Percentiles rank a stretch among this genome's conserved stretches.
Evolutionary conservation across 2,888 invertebrate species (phyloP).

Genomic region (Chirona hameri): DNA sequence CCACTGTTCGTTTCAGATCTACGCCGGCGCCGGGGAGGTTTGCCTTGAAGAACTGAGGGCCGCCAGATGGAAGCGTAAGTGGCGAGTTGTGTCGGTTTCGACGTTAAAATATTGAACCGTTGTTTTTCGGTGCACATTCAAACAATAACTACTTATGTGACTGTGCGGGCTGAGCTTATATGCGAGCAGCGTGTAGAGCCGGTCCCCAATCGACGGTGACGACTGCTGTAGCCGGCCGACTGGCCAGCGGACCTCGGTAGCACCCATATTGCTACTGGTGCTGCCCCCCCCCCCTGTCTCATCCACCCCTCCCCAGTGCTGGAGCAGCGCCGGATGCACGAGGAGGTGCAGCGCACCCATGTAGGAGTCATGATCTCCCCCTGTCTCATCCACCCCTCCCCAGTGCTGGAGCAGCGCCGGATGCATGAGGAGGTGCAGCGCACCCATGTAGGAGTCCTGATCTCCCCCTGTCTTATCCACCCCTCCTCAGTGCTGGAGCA

Average conservation of each 20-base stretch:
- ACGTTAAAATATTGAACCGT: neutral
- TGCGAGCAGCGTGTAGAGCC: too few species aligned
- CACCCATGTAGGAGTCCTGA: too few species aligned
- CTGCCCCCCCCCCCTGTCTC: neutral
- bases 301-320: neutral
- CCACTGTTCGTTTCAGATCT: slow-evolving; percentile 46
- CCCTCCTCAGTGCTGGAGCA: neutral
- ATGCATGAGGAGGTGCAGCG: neutral
- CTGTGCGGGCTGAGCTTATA: too few species aligned
- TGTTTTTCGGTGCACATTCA: too few species aligned
- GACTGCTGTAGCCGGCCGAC: too few species aligned
- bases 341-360: too few species aligned
- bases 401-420: neutral
- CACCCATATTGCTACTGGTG: too few species aligned
- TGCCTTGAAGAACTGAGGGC: slow-evolving; percentile 74
- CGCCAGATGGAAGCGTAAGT: slow-evolving; percentile 33
- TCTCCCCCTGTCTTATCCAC: neutral
- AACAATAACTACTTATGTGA: too few species aligned
- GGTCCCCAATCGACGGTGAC: too few species aligned
- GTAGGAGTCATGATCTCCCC: too few species aligned
- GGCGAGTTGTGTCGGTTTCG: neutral
- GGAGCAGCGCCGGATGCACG: neutral
- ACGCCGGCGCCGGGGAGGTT: slow-evolving; percentile 62
- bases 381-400: neutral
- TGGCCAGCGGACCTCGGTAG: too few species aligned